These are phyloP conservation scores for Danio rerio DNA, from an alignment of 2,113 vertebrate species.

Conservation along the genomic window GRCz12tu NC_133178.1:7139001-7139500, in stretches of 20 bases:
- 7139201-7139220: neutral
- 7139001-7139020: neutral
- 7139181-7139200: too few species aligned
- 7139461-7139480: neutral
- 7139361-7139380: conserved; percentile 6
- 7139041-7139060: neutral
- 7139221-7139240: neutral
- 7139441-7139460: conserved; percentile 8
- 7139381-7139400: neutral
- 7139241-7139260: neutral
- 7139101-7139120: neutral
- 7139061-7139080: neutral
- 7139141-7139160: neutral
- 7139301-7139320: neutral
- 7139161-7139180: neutral
- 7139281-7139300: neutral
- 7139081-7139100: neutral
- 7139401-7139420: neutral
- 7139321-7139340: neutral
- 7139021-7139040: neutral
- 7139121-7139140: neutral
- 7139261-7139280: neutral
- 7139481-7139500: conserved; percentile 3
- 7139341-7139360: neutral
- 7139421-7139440: neutral